Evolutionary conservation across 2,797 vertebrate species (phyloP).

Genomic region (Cyclura pinguis): DNA sequence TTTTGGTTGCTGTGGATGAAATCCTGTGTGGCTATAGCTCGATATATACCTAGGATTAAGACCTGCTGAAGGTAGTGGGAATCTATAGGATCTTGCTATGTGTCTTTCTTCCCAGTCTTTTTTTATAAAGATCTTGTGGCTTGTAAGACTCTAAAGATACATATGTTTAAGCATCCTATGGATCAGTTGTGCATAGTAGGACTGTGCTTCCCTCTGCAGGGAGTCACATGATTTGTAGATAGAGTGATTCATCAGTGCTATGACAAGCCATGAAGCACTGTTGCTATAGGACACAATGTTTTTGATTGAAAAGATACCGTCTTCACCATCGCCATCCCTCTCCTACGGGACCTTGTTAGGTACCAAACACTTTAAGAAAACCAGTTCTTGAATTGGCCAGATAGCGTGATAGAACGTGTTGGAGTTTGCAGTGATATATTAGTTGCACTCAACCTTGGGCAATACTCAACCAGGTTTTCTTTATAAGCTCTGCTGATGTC

Average conservation of each 20-base stretch:
- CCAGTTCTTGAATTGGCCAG: neutral
- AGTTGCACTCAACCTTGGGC: neutral
- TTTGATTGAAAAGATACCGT: neutral
- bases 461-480: too few relatives aligned
- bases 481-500: too few relatives aligned
- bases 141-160: neutral
- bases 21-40: neutral
- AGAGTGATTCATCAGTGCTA: neutral
- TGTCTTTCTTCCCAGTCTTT: neutral
- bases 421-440: neutral
- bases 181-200: neutral
- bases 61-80: neutral
- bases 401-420: neutral
- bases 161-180: neutral
- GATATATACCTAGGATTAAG: neutral
- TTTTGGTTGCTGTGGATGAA: constrained; percentile 1
- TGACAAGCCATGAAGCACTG: neutral
- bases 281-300: neutral
- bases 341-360: neutral
- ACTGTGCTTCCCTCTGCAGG: neutral
- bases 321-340: neutral
- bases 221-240: neutral
- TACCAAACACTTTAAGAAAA: neutral
- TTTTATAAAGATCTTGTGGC: constrained; percentile 9
- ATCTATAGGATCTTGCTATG: neutral